Evolutionary conservation across 2,888 invertebrate genomes (phyloP), one percentile per base, ranked within the genome.

Genomic region (Leucophenga maculata): DNA sequence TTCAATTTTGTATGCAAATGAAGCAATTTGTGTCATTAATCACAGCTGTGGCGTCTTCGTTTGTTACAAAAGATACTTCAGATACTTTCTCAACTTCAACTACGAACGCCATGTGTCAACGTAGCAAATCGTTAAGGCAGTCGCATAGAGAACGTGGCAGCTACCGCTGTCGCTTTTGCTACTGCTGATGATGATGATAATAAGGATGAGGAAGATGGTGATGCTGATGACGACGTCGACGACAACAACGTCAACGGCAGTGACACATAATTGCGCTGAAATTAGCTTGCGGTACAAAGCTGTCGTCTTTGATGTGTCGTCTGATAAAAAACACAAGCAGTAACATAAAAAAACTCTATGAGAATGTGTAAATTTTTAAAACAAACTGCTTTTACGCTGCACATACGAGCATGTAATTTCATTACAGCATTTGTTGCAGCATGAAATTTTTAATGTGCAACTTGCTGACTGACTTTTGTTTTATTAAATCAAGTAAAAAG

Each of bases 1-100:
- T 81, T 81, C 81, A 84, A 81, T 81, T 82, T 84, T 78, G 78
- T 79, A 84, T 84, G 80, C 81, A 84, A 81, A 84, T 84, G 79
- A 82, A 75, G 76, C 75, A 73, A 78, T 78, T 77, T 46, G 22
- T 64, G 48, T 64, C 48, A 64, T 64, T 64, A 64, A 64, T 64
- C 62, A 64, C 46, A 64, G 48, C 48, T 64, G 46, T 46, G 46
- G 44, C 62, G 11, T 26, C 50, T 50, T 39, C 39, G 39, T 11
- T 4, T 26, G 26, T 26, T 26, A 26, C 26, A 3, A 26, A 2
- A 26, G 26, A 26, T 26, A 26, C 26, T 26, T 26, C 26, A 26
- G 26, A 26, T 26, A 26, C 26, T 26, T 26, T 26, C 26, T 26
- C 26, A 26, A 26, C 26, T 26, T 26, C 26, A 26, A 26, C 26